Conservation (phyloP, 2,113 vertebrate genomes). For the Alligator sinensis region DNA sequence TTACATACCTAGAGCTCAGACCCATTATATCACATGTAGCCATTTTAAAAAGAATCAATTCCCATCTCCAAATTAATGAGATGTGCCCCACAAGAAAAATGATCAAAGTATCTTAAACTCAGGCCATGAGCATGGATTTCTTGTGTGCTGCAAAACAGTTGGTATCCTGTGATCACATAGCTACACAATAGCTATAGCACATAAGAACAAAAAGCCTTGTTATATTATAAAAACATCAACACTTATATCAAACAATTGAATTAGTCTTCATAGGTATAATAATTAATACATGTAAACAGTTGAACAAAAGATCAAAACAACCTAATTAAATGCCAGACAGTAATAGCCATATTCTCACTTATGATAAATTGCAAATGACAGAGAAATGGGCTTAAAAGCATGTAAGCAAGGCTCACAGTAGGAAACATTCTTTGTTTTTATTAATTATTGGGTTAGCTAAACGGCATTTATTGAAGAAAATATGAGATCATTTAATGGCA, state of each 20-base stretch:
- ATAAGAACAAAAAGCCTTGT: constrained; percentile 48
- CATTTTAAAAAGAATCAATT: neutral
- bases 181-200: constrained; percentile 39
- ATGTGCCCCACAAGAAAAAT: constrained; percentile 26
- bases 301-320: constrained; percentile 72
- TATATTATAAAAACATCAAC: constrained; percentile 58
- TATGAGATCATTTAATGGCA: constrained; percentile 55
- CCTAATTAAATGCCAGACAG: constrained; percentile 72
- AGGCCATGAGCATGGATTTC: neutral
- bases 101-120: constrained; percentile 30
- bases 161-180: constrained; percentile 59
- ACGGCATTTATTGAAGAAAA: constrained; percentile 70
- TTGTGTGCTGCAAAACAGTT: neutral
- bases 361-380: constrained; percentile 15
- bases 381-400: constrained; percentile 35
- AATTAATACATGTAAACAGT: constrained; percentile 72
- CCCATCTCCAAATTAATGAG: constrained; percentile 22
- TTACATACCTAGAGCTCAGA: neutral
- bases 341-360: constrained; percentile 66
- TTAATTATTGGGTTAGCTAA: constrained; percentile 75
- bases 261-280: constrained; percentile 62
- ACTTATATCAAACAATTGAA: constrained; percentile 55
- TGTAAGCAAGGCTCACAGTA: constrained; percentile 41
- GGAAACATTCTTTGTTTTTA: constrained; percentile 64
- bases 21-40: neutral